phyloP scores from a whole-genome alignment of 2,113 vertebrate species.

The Damaliscus lunatus region DNA sequence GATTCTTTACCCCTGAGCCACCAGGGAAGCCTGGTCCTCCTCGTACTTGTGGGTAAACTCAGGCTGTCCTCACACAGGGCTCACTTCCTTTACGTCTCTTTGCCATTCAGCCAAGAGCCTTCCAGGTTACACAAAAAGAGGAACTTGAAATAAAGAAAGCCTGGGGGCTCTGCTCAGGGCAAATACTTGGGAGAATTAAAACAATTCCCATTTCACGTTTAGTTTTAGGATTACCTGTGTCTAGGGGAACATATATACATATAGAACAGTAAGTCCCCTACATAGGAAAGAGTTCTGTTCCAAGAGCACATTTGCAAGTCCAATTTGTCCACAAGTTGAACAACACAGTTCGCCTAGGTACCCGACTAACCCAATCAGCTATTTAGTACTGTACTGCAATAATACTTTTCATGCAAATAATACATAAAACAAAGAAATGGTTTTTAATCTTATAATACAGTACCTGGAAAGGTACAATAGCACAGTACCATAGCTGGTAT shows the following conservation, averaged over 20 bases:
- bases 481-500: neutral
- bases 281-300: neutral
- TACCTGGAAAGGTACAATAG: neutral
- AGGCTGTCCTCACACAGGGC: neutral
- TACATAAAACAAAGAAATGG: neutral
- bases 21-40: neutral
- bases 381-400: neutral
- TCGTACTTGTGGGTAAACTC: fast-evolving
- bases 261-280: neutral
- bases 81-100: neutral
- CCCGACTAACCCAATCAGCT: neutral
- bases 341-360: neutral
- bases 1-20: neutral
- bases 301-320: neutral
- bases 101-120: neutral
- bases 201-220: neutral
- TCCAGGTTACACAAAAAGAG: neutral
- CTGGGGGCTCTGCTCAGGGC: neutral
- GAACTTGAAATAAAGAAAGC: neutral
- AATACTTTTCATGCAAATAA: neutral
- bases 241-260: neutral
- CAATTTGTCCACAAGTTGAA: neutral
- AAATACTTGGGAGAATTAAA: neutral
- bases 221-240: neutral
- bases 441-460: neutral